Base-by-base conservation (phyloP, 2,113 vertebrate species). In the Perca schrenkii region DNA sequence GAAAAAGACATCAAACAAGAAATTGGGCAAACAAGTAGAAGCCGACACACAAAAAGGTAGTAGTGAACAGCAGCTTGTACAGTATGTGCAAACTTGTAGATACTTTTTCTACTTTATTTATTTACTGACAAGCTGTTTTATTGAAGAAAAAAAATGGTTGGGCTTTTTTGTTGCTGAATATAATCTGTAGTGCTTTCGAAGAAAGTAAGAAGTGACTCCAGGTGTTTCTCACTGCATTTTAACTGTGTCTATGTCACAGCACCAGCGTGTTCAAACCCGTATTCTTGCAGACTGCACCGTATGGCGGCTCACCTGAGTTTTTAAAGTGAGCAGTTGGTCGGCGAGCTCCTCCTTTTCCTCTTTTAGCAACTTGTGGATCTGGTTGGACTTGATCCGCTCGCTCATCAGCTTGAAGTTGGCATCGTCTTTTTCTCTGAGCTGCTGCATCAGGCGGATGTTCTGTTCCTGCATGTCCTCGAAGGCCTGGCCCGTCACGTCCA, bases 401-500 rank as follows among this genome's bases (percentile, higher is more conserved):
- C 98, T 99, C 98, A 99, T 99, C 76, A 99, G 94, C 88, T 99
- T 99, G 91, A 99, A 99, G 92, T 99, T 99, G 79, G 98, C 98
- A 40, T 99, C 98, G 22, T 99, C 98, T 79, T 99, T 99, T 91
- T 99, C 98, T 47, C 98, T 83, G 78, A 99, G 95, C 93, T 99
- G 98, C 93, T 99, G 98, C 98, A 99, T 99, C 78, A 99, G 91
- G 6, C 97, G 96, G 28, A 99, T 99, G 86, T 99, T 99, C 92
- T 99, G 98, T 70, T 99, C 98, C 89, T 99, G 98, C 98, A 99
- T 99, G 90, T 99, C 98, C 89, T 99, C 98, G 68, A 99, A 99
- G 13, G 98, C 98, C 92, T 99, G 98, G 16, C 98, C 98, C 1
- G 98, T 99, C 88, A 99, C 98, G 19, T 99, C 98, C 98, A 99